Evolutionary conservation across 2,113 vertebrate species (phyloP), one percentile per base, ranked within the genome.

Genomic region (Acanthisitta chloris): DNA sequence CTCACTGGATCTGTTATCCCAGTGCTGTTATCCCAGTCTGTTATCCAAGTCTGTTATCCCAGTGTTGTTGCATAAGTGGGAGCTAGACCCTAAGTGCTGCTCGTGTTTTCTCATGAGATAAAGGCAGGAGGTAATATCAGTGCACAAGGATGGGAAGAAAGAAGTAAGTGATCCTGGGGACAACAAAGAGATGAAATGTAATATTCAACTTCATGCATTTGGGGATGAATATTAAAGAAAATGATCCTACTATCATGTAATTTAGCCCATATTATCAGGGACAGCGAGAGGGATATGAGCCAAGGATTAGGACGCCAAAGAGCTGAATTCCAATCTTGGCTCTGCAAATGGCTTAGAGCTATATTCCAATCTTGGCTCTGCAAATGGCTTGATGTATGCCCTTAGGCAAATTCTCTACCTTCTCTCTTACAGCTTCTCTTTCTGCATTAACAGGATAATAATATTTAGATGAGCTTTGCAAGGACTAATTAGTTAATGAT

Each of bases 401-500:
- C 94, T 90, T 84, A 95, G 90, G 96, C 92, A 92, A 93, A 93
- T 93, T 95, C 73, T 93, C 76, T 94, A 93, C 96, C 92, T 95
- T 94, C 93, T 90, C 86, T 81, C 82, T 88, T 96, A 86, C 82
- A 92, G 88, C 94, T 95, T 64, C 92, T 76, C 72, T 86, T 94
- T 93, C 93, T 86, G 72, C 70, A 78, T 94, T 96, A 97, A 90
- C 92, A 92, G 92, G 96, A 96, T 97, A 97, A 96, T 95, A 96
- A 95, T 92, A 95, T 96, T 96, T 97, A 93, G 90, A 97, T 92
- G 96, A 97, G 96, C 88, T 94, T 97, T 96, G 88, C 65, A 88
- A 92, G 92, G 90, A 88, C 94, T 97, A 96, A 97, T 97, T 96
- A 96, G 82, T 96, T 96, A 97, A 96, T 97, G 92, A 92, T 92